Evolutionary conservation across 2,888 invertebrate species (phyloP).

Genomic region (Hetaerina titia): DNA sequence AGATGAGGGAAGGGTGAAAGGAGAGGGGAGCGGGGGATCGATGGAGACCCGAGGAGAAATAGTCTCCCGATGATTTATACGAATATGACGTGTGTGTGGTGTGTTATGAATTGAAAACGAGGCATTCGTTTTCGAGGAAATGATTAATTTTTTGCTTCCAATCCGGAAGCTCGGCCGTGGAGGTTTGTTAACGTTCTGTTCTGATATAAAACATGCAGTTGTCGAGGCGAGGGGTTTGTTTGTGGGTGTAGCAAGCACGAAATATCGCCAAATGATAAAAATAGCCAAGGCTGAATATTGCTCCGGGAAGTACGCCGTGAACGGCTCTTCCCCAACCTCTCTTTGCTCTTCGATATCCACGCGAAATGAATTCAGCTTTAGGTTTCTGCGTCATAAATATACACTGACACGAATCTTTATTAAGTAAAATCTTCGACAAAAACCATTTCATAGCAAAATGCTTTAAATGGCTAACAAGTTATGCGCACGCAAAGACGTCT

Average conservation of each 20-base stretch:
- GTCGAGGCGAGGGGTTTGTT: not conserved
- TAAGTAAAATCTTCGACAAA: not conserved
- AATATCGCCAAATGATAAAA: slow-evolving; percentile 32
- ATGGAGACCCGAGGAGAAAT: slow-evolving; percentile 14
- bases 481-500: not conserved
- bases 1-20: not conserved
- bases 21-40: not conserved
- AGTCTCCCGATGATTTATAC: slow-evolving; percentile 8
- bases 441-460: not conserved
- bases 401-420: not conserved
- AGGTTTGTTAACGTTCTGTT: slow-evolving; percentile 35
- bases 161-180: slow-evolving; percentile 20
- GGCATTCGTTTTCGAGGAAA: slow-evolving; percentile 35
- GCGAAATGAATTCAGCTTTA: slow-evolving; percentile 16
- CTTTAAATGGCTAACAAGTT: not conserved
- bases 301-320: slow-evolving; percentile 4
- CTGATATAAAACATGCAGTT: not conserved
- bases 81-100: slow-evolving; percentile 39
- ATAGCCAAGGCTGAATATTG: slow-evolving; percentile 21
- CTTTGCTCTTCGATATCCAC: not conserved
- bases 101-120: slow-evolving; percentile 39
- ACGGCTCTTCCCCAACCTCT: not conserved
- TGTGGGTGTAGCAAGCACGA: not conserved
- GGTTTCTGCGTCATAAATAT: slow-evolving; percentile 2
- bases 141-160: slow-evolving; percentile 35